Evolutionary conservation across 1,140 invertebrate genomes (phyloP).

Genomic region (Wasmannia auropunctata): DNA sequence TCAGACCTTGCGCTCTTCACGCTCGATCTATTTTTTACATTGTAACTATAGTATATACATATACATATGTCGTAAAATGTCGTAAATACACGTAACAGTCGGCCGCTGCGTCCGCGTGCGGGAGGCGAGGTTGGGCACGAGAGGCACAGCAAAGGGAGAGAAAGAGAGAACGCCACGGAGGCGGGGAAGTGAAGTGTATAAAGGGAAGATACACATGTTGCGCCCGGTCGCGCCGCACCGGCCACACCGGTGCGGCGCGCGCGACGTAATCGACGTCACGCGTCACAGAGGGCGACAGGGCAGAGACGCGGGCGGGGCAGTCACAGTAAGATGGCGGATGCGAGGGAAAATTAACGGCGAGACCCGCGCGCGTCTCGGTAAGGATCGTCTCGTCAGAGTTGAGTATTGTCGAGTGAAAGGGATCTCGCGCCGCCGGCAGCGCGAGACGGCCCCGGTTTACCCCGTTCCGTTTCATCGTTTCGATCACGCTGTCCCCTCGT

Average conservation of each 20-base stretch:
- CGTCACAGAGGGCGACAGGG: too few relatives aligned
- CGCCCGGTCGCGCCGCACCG: not conserved
- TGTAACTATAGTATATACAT: too few relatives aligned
- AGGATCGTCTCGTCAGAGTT: not conserved
- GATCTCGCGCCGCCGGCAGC: not conserved
- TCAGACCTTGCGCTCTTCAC: too few relatives aligned
- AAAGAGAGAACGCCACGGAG: too few relatives aligned
- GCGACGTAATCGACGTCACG: not conserved
- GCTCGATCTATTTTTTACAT: too few relatives aligned
- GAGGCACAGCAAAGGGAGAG: too few relatives aligned
- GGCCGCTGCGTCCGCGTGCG: not conserved
- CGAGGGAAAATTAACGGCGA: not conserved
- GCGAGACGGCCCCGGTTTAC: not conserved
- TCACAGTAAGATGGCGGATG: slow-evolving; percentile 2
- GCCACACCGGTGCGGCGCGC: not conserved
- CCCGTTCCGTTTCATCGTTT: not conserved
- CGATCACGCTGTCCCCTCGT: slow-evolving; percentile 28
- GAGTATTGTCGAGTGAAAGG: slow-evolving; percentile 62
- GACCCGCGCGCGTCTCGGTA: not conserved
- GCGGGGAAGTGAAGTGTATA: too few relatives aligned
- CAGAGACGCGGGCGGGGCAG: not conserved
- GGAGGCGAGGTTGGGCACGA: not conserved
- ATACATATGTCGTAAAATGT: too few relatives aligned
- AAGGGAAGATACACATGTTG: not conserved
- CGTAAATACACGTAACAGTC: too few relatives aligned